phyloP scores from a whole-genome alignment of 1,140 invertebrate genomes.

The Aphidius ervi region DNA sequence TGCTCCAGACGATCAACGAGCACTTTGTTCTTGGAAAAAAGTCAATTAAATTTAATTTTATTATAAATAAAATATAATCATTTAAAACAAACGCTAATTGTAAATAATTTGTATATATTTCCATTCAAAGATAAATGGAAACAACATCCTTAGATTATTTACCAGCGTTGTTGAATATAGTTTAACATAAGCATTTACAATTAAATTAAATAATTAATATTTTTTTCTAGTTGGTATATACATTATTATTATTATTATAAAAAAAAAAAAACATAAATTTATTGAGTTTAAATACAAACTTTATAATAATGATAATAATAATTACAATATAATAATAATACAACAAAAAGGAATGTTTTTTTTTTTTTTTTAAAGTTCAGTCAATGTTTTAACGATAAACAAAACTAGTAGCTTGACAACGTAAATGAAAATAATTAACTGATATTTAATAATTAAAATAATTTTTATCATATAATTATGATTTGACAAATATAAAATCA shows the following conservation, averaged over 20 bases:
- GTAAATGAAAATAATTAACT: not conserved
- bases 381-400: no score
- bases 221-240: no score
- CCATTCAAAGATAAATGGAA: not conserved
- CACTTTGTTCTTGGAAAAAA: slow-evolving; percentile 71
- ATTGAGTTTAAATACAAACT: no score
- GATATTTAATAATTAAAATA: not conserved
- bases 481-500: slow-evolving; percentile 51
- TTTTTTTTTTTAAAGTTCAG: not conserved
- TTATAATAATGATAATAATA: no score
- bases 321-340: not conserved
- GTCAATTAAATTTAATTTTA: no score
- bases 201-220: no score
- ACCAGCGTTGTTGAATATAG: no score
- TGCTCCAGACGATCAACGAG: slow-evolving; percentile 69
- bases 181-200: no score
- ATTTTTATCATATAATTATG: not conserved
- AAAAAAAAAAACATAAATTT: no score
- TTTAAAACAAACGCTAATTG: not conserved
- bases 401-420: not conserved
- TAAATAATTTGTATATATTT: slow-evolving; percentile 5
- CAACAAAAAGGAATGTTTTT: not conserved
- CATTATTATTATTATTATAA: no score
- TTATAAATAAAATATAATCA: not conserved
- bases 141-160: no score